Evolutionary conservation across 2,113 vertebrate genomes (phyloP).

Genomic region (Ceyx cyanopectus): DNA sequence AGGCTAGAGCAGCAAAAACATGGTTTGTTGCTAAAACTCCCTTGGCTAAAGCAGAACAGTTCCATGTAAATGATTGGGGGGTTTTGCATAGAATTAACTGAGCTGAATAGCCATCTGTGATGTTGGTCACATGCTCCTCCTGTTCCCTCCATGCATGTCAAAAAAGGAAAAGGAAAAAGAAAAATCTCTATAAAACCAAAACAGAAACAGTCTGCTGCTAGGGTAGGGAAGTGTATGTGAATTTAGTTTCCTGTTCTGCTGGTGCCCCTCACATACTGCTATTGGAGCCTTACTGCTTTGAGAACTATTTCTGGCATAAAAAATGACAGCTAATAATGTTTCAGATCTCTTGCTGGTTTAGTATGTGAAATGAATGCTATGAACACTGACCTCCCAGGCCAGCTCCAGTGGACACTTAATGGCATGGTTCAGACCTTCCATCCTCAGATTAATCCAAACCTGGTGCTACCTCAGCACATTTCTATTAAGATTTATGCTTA

Average conservation of each 20-base stretch:
- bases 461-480: background rate
- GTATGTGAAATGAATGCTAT: background rate
- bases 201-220: background rate
- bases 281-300: background rate
- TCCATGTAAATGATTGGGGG: background rate
- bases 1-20: background rate
- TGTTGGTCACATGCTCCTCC: background rate
- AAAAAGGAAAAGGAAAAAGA: background rate
- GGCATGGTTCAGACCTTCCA: background rate
- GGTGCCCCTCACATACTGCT: background rate
- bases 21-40: background rate
- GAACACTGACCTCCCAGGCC: background rate
- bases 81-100: background rate
- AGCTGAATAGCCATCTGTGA: background rate
- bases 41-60: background rate
- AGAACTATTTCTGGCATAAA: background rate
- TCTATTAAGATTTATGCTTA: background rate
- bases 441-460: background rate
- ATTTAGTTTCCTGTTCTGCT: conserved; percentile 8
- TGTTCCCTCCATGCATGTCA: background rate
- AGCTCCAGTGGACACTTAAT: background rate
- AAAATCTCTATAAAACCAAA: background rate
- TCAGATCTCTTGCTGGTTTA: background rate
- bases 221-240: background rate
- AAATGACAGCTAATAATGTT: background rate